Conservation (phyloP, 2,888 invertebrate genomes). For the Drosophila falleni region DNA sequence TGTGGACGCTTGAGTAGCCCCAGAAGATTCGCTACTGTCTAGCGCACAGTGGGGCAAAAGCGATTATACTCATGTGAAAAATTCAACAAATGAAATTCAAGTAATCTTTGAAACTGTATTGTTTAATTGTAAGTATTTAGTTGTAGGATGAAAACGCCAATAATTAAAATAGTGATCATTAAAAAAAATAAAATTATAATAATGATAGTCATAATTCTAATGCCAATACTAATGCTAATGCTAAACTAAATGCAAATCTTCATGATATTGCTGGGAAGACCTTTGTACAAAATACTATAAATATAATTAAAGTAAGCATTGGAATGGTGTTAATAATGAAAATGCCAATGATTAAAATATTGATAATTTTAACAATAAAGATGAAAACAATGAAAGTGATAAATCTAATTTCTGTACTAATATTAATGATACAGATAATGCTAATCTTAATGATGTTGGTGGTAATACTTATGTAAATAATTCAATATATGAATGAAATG, state of each 20-base stretch:
- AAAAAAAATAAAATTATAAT: too few species aligned
- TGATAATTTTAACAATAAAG: neutral
- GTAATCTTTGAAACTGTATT: too few species aligned
- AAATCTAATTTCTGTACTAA: too few species aligned
- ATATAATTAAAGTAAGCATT: too few species aligned
- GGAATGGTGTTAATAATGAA: neutral
- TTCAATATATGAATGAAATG: too few species aligned
- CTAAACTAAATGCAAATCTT: neutral
- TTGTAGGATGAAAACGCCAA: too few species aligned
- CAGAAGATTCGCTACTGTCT: conserved; percentile 7
- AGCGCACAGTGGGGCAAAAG: conserved; percentile 24
- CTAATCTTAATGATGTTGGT: neutral
- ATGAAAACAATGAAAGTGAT: neutral
- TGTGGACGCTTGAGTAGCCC: conserved; percentile 40
- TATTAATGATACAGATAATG: neutral
- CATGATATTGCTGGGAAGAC: neutral
- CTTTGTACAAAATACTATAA: neutral
- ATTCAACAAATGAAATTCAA: neutral
- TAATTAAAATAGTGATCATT: neutral
- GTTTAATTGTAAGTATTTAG: too few species aligned
- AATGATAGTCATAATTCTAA: neutral
- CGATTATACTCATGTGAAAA: neutral
- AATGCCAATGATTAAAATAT: neutral
- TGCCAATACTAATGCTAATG: neutral
- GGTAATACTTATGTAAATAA: too few species aligned